These are phyloP conservation scores for Metopia argyrocephala DNA, from an alignment of 2,888 invertebrate species.

Conservation along the genomic window DNA sequence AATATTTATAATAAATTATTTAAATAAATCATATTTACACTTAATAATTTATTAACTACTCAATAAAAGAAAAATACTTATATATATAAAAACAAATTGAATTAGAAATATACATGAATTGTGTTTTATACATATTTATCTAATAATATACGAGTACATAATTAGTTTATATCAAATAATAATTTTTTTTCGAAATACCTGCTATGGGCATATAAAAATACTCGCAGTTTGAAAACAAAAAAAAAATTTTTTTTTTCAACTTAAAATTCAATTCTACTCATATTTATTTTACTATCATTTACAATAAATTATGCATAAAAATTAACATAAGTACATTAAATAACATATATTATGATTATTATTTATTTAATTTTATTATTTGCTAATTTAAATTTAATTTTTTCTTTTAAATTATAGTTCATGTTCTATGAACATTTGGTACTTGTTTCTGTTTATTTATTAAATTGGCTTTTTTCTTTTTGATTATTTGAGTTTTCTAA, in stretches of 20 bases:
- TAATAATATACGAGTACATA: no score
- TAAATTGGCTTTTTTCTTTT: constrained; percentile 18
- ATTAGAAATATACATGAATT: not conserved
- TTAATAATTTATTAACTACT: constrained; percentile 22
- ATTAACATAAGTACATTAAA: constrained; percentile 33
- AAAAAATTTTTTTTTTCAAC: not conserved
- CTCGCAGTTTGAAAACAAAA: no score
- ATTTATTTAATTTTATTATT: constrained; percentile 1
- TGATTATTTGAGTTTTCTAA: not conserved
- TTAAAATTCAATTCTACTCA: constrained; percentile 18
- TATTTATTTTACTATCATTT: constrained; percentile 22
- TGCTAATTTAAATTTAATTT: constrained; percentile 9
- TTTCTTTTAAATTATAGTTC: constrained; percentile 29
- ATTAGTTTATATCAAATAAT: not conserved
- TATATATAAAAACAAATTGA: not conserved
- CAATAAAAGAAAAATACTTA: no score
- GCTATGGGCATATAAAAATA: no score
- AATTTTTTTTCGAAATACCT: not conserved
- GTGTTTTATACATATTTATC: no score
- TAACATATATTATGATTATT: no score
- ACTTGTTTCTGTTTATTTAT: constrained; percentile 42
- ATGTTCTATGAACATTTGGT: constrained; percentile 62
- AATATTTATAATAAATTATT: constrained; percentile 5
- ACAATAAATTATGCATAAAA: constrained; percentile 41
- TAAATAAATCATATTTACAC: constrained; percentile 50